Evolutionary conservation across 2,113 vertebrate species (phyloP).

Genomic region (Puntigrus tetrazona): DNA sequence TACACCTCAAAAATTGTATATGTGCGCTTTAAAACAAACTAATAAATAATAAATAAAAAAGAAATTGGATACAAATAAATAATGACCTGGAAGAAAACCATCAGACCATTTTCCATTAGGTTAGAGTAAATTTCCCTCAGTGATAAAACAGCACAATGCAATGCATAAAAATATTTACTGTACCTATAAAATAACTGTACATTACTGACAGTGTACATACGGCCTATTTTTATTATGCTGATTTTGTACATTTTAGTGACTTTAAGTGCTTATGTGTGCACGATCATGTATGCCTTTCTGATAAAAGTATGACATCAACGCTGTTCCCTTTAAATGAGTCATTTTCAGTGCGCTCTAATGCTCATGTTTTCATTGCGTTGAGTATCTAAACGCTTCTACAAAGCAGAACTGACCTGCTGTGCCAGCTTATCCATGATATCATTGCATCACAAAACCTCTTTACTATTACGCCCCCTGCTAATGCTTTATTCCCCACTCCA

Average conservation of each 20-base stretch:
- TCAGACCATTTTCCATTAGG: too few relatives aligned
- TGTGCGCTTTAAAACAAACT: too few relatives aligned
- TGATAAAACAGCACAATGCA: too few relatives aligned
- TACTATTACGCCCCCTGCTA: not conserved
- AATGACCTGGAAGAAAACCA: too few relatives aligned
- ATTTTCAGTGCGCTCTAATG: not conserved
- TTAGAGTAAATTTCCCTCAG: too few relatives aligned
- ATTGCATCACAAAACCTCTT: not conserved
- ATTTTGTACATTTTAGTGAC: not conserved
- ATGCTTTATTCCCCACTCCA: conserved; percentile 1
- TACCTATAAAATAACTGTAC: too few relatives aligned
- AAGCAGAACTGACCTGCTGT: not conserved
- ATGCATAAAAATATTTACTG: too few relatives aligned
- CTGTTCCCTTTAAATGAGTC: not conserved
- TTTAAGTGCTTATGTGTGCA: not conserved
- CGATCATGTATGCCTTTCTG: not conserved
- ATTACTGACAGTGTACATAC: not conserved
- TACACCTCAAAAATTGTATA: not conserved
- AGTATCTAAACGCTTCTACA: not conserved
- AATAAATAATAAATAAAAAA: too few relatives aligned
- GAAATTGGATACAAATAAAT: too few relatives aligned
- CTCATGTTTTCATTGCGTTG: not conserved
- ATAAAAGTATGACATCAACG: not conserved
- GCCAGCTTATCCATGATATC: not conserved
- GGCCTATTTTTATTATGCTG: not conserved